phyloP scores from a whole-genome alignment of 1,140 invertebrate species.

The Lepeophtheirus salmonis region DNA sequence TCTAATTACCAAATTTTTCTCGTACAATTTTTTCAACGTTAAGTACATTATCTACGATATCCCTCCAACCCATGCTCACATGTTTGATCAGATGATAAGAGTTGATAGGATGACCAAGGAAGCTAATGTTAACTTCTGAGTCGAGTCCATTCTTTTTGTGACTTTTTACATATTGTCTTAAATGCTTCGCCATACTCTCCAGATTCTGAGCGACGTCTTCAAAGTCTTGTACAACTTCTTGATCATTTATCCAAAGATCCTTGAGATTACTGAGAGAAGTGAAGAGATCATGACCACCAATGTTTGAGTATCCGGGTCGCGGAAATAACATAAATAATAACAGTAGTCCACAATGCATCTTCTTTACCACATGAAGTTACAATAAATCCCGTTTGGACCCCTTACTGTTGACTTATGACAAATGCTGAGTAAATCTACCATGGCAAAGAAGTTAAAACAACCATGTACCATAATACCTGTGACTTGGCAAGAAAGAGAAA shows the following conservation, averaged over 20 bases:
- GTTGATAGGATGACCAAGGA: slow-evolving; percentile 8
- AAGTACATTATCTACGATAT: slow-evolving; percentile 4
- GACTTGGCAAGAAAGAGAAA: neutral
- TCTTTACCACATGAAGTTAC: neutral
- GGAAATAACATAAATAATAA: neutral
- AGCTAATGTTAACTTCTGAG: slow-evolving; percentile 2
- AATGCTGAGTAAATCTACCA: neutral
- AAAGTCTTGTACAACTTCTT: neutral
- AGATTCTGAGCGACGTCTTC: neutral
- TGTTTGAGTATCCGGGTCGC: neutral
- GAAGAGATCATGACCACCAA: slow-evolving; percentile 14
- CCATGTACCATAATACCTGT: no score
- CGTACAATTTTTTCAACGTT: neutral
- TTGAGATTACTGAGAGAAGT: slow-evolving; percentile 7
- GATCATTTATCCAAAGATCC: slow-evolving; percentile 4
- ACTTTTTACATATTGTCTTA: neutral
- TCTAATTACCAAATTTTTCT: slow-evolving; percentile 4
- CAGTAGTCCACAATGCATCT: no score
- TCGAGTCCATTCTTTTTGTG: neutral
- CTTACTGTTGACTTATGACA: neutral
- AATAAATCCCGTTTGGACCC: neutral
- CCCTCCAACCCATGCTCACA: slow-evolving; percentile 4
- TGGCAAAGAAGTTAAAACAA: neutral
- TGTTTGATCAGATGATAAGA: slow-evolving; percentile 6
- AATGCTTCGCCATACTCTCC: neutral